phyloP scores from a whole-genome alignment of 2,888 invertebrate species.

The Diarsia brunnea region DNA sequence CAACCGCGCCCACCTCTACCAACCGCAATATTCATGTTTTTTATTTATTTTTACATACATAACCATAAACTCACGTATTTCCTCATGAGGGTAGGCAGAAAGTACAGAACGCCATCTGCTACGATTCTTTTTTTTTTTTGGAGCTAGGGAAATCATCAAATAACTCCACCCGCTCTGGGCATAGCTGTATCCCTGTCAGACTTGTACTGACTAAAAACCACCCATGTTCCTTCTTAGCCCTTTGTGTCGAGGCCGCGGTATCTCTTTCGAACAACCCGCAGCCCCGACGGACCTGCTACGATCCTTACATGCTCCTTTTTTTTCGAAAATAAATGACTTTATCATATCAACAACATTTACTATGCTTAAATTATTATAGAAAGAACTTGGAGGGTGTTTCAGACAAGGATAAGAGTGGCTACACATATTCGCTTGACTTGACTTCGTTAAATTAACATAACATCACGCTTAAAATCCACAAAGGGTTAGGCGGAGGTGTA shows the following conservation, averaged over 20 bases:
- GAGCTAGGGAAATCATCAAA: no score
- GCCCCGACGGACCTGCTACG: neutral
- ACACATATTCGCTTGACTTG: neutral
- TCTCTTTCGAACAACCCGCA: no score
- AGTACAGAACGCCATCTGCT: neutral
- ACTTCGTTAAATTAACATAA: no score
- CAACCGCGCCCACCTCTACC: slow-evolving; percentile 13
- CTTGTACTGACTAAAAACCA: no score
- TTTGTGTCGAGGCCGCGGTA: no score
- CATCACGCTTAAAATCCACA: no score
- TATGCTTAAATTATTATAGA: neutral
- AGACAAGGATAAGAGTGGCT: neutral
- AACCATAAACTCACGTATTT: neutral
- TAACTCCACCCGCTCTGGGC: no score
- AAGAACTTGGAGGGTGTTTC: neutral
- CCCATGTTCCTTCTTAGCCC: no score
- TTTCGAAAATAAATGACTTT: neutral
- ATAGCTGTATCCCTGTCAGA: no score
- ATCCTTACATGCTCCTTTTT: neutral
- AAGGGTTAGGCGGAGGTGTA: no score
- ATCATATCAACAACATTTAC: neutral
- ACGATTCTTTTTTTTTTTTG: neutral
- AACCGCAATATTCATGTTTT: slow-evolving; percentile 49
- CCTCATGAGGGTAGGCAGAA: neutral
- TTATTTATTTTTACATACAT: slow-evolving; percentile 1